Base-by-base conservation (phyloP, 1,140 invertebrate genomes). In the Latrodectus geometricus region DNA sequence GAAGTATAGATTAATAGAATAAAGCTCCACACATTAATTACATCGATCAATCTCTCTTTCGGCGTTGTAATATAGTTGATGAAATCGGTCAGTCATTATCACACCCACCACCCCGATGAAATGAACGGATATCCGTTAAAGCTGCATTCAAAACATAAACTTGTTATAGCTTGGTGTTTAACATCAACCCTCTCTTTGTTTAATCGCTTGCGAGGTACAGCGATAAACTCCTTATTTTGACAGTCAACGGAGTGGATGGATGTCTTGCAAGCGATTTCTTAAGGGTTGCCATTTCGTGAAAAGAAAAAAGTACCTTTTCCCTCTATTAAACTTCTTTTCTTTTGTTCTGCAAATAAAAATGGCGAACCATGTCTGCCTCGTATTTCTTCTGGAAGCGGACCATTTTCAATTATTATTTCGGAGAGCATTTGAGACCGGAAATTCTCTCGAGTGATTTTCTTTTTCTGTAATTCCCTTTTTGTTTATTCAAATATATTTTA, bases 151-250 rank as follows among this genome's bases (percentile, higher is more conserved):
- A 14, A 70, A 70, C 21, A 20, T 52, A 80, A 65, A 78, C 78
- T 70, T 80, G 49, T 56, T 76, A 61, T 61, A 76, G 65, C n/a
- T 11, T 17, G 20, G 23, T 78, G 61, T 12, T 52, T 4, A 52
- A 49, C 78, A 54, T 80, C 48, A 70, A 70, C 69, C 65, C 35
- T 35, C 68, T 61, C 21, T 52, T 80, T 82, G 70, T 82, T 82
- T 82, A 82, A 82, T 82, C 80, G 80, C 54, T 82, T 56, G 12
- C 35, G 15, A 80, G 76, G 8, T 48, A 23, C 20, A 82, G 70
- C 69, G 80, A 82, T 82, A 82, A 82, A 82, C 54, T 48, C 70
- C 23, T 70, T 82, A 82, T 73, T 82, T 82, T 82, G 80, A 82
- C 80, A 82, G 80, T 73, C 70, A 23, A 20, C 20, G 49, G 65